phyloP scores from a whole-genome alignment of 1,140 invertebrate genomes.

The Lasaia peninsularis region DNA sequence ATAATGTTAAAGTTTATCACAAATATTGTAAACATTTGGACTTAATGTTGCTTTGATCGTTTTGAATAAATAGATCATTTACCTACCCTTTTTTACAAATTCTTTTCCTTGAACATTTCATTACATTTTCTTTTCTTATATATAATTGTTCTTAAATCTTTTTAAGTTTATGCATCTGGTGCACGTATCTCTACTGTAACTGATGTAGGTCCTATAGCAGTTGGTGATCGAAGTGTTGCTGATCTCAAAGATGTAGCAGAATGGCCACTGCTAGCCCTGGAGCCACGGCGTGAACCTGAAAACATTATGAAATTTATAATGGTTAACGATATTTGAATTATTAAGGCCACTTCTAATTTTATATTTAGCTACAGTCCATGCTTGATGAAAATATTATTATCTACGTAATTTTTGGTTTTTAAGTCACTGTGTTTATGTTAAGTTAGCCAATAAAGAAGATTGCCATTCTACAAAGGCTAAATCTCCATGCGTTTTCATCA shows the following conservation, averaged over 20 bases:
- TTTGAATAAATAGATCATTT: slow-evolving; percentile 21
- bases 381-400: neutral
- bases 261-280: slow-evolving; percentile 82
- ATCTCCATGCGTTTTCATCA: slow-evolving; percentile 12
- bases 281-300: slow-evolving; percentile 82
- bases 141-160: neutral
- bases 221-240: slow-evolving; percentile 62
- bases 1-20: slow-evolving; percentile 61
- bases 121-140: neutral
- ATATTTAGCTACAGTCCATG: neutral
- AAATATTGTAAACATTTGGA: slow-evolving; percentile 66
- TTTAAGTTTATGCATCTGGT: slow-evolving; percentile 51
- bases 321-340: neutral
- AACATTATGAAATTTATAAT: slow-evolving; percentile 22
- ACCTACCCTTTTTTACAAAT: slow-evolving; percentile 8
- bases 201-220: slow-evolving; percentile 60
- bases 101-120: neutral
- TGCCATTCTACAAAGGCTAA: slow-evolving; percentile 3
- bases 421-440: neutral
- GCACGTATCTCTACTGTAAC: slow-evolving; percentile 69
- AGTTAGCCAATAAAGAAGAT: slow-evolving; percentile 4
- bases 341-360: neutral
- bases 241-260: slow-evolving; percentile 79
- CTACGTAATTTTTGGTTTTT: neutral
- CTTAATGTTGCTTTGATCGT: slow-evolving; percentile 38